Base-by-base conservation (phyloP, 2,113 vertebrate genomes). In the Coracopsis vasa region DNA sequence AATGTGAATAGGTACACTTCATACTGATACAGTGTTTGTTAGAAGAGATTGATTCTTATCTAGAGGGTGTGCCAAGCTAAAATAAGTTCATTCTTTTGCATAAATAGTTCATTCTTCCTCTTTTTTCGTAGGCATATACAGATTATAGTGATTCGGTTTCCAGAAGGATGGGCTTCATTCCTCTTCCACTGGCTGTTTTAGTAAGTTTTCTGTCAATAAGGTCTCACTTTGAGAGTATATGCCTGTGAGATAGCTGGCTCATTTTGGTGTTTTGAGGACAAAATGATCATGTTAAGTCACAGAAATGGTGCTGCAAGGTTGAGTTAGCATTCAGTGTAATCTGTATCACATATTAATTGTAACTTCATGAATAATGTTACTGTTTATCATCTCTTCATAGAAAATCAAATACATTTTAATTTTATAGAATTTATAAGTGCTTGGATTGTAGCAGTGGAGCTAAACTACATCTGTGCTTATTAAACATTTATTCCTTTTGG, bases 161-260 rank as follows among this genome's bases (percentile, higher is more conserved):
- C 45, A 98, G 99, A 86, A 98, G 99, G 97, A 99, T 99, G 99
- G 99, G 99, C n/a, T 99, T 99, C 93, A 99, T 99, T 97, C 99
- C 99, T 78, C 98, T 99, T 96, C 99, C 99, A 7, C 91, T 99
- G 58, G 99, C 99, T 96, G 99, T 99, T 91, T 95, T 99, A 97
- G 99, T 99, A 98, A 99, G 48, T 80, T 70, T 80, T 82, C 35
- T 88, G 51, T 79, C 61, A 85, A 2, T 88, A 66, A 80, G 35
- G 33, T 86, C 41, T 79, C 35, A 39, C 37, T 65, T 45, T 47
- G 39, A 83, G 27, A 60, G 39, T 60, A 15, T 47, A 11, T 33
- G 21, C 41, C 18, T 75, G 18, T 61, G 66, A 82, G 41, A n/a
- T 25, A 41, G 28, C 37, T 78, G 37, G 21, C 17, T 81, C 16